Base-by-base conservation (phyloP, 1,140 invertebrate species). In the Aphelinus certus region DNA sequence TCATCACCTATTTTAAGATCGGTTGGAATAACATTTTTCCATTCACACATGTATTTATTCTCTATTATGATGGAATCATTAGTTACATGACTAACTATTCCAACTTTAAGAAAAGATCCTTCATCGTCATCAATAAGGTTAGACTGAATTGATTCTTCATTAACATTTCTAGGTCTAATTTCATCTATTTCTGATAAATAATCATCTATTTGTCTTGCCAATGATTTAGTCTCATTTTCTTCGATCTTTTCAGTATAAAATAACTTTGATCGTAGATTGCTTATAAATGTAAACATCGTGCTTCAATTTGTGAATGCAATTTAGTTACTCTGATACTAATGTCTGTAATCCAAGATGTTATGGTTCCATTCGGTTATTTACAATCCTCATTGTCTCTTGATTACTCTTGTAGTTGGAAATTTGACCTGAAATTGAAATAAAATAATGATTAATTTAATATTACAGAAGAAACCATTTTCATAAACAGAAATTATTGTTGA, bases 61-160 rank as follows among this genome's bases (percentile, higher is more conserved):
- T 88, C 83, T 10, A 88, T 81, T 3, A 87, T 9, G 48, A 86
- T 49, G 60, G 79, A 79, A 53, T 81, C 65, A 1, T 62, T 51
- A 0, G 47, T 45, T 2, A 86, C 61, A 1, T 43, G 47, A n/a
- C 83, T 86, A 1, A 88, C 63, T 3, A 3, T 72, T 49, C 87
- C 86, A 55, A 53, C 82, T 67, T 76, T 82, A 48, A 82, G 81
- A 62, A 82, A 85, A 78, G 79, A 83, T 61, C 79, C 79, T 73
- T 76, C 57, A 6, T 68, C n/a, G 47, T 26, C 49, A 7, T 55
- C n/a, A 57, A 57, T 9, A 47, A 49, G 1, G 64, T 69, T 78
- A 1, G 62, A 51, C 7, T 66, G 49, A 2, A 48, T 10, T 58
- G 42, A 7, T 26, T 70, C 53, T 63, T 3, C 63, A 55, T 6